Base-by-base conservation (phyloP, 2,888 invertebrate genomes). In the Formica aserva region DNA sequence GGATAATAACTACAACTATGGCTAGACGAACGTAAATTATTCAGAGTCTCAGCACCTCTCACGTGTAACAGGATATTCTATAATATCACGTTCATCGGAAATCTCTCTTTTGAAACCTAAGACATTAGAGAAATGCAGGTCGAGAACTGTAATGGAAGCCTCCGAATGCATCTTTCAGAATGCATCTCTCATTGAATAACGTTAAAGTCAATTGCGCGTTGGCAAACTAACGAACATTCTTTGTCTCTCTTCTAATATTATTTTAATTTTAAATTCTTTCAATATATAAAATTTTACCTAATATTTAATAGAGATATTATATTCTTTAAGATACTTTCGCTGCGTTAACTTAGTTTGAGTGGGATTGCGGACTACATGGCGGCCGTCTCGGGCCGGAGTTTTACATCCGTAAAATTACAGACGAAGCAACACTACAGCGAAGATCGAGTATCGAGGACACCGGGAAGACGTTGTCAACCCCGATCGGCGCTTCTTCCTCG, bases 401-500 rank as follows among this genome's bases (percentile, higher is more conserved):
- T 65, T 52, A 65, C 38, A 13, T 55, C 65, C n/a, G 26, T 52
- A 22, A 66, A 66, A 77, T 77, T 66, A 29, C 6, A 15, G 26
- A 6, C 38, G 22, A 75, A 29, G 29, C 52, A 26, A 65, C 26
- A 32, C 35, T 35, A 65, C 26, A 32, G 52, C 60, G 32, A 65
- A 77, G 55, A 57, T 48, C 48, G 48, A 63, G 55, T 77, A 67
- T 67, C 38, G 71, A 41, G 38, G 45, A 69, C 41, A 60, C 15
- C 45, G 22, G 35, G 18, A 41, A 78, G 78, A 78, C 45, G 35
- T 80, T 71, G 78, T 71, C 78, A 80, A 80, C 32, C 60, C 78
- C 60, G 78, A 80, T 80, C 71, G 78, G 26, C 32, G 71, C 69
- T 80, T 80, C 78, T 83, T 78, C 67, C 78, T 62, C 78, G 60